Base-by-base conservation (phyloP, 2,888 invertebrate species). In the Cheilosia scutellata region DNA sequence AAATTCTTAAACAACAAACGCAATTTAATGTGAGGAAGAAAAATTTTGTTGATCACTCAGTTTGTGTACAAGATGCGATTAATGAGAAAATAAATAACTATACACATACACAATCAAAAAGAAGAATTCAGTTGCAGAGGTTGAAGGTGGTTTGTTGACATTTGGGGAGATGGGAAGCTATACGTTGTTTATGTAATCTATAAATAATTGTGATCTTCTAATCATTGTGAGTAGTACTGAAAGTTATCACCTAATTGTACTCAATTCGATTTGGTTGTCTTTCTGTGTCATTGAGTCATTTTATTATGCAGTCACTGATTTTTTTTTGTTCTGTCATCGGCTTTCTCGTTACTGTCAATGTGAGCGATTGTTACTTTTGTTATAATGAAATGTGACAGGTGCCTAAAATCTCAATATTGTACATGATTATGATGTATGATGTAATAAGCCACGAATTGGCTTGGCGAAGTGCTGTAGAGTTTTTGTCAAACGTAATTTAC, bases 201-300 rank as follows among this genome's bases (percentile, higher is more conserved):
- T 57, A 57, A 78, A 63, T 78, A 78, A 63, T 63, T 40, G 55
- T 78, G 70, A 70, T 78, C 57, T 78, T 63, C 71, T 71, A 20
- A 55, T 62, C 62, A 31, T 33, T 37, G 37, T 11, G 47, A 55
- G 6, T 20, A 16, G n/a, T 13, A 75, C 2, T 13, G 47, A 33
- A 78, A 70, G 70, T 71, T 71, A 63, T 78, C 78, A 63, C 55
- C 55, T 55, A 58, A 47, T 55, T 68, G 16, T 53, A 31, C 58
- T 55, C 33, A 49, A 49, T 49, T 71, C 33, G 27, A 60, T 53
- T 40, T 16, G 60, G 31, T 60, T 40, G 4, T 16, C 13, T 20
- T 11, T 60, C 2, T 42, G 47, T 58, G 47, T 49, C 20, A 2
- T 2, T 29, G 16, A 31, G 40, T 72, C 42, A 51, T 27, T 44